A percentile compares a stretch with the other conserved stretches of the same genome.
These are phyloP conservation scores for Hydrolagus colliei DNA, from an alignment of 2,797 vertebrate genomes.

Conservation along the genomic window DNA sequence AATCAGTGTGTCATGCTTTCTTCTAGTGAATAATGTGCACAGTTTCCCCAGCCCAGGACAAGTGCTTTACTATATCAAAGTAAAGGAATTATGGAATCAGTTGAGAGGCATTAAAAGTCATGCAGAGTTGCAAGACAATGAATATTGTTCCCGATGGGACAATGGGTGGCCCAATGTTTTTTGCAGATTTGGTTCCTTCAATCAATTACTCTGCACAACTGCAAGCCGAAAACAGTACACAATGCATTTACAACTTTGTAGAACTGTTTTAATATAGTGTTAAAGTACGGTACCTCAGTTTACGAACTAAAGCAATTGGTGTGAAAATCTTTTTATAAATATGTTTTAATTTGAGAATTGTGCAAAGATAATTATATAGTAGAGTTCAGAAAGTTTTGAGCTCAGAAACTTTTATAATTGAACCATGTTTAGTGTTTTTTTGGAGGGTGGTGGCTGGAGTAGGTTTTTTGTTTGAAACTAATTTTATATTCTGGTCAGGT, in stretches of 20 bases:
- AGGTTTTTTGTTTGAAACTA: background rate
- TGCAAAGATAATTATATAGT: slow-evolving; percentile 45
- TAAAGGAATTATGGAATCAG: slow-evolving; percentile 81
- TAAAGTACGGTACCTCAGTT: slow-evolving; percentile 55
- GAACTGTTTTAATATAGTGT: slow-evolving; percentile 54
- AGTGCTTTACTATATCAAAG: slow-evolving; percentile 98
- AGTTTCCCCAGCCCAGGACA: slow-evolving; percentile 96
- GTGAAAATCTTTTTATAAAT: slow-evolving; percentile 42
- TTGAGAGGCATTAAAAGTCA: slow-evolving; percentile 66
- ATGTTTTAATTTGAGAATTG: slow-evolving; percentile 44
- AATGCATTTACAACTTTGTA: slow-evolving; percentile 38
- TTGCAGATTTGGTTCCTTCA: slow-evolving; percentile 74
- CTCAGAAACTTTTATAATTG: slow-evolving; percentile 7
- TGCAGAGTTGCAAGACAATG: slow-evolving; percentile 75
- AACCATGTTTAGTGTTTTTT: background rate
- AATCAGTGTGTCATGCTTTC: slow-evolving; percentile 76
- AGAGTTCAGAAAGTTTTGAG: slow-evolving; percentile 42
- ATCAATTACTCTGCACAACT: slow-evolving; percentile 49
- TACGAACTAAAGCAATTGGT: slow-evolving; percentile 54
- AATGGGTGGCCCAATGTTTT: slow-evolving; percentile 74
- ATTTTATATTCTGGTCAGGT: background rate
- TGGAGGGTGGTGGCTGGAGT: background rate
- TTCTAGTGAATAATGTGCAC: slow-evolving; percentile 89
- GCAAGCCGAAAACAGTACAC: slow-evolving; percentile 44
- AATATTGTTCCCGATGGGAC: slow-evolving; percentile 72